Conservation (phyloP, 2,797 vertebrate genomes). For the Hippocampus kuda region DNA sequence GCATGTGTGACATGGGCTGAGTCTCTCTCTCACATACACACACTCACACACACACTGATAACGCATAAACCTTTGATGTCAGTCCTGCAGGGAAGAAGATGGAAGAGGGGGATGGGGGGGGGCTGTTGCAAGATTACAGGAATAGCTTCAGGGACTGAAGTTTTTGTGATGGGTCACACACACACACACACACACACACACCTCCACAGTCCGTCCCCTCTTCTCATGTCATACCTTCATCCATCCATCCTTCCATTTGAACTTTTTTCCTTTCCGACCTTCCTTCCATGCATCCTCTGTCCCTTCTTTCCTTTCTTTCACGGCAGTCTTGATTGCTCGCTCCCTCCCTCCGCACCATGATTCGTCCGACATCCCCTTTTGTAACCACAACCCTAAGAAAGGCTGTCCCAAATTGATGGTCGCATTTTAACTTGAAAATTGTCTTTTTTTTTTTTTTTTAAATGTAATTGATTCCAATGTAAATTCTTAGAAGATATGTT, state of each 20-base stretch:
- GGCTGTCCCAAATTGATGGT: too few relatives aligned
- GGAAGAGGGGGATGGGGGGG: slow-evolving; percentile 33
- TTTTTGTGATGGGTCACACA: slow-evolving; percentile 22
- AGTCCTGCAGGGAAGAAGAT: slow-evolving; percentile 40
- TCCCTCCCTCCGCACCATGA: too few relatives aligned
- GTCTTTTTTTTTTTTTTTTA: not conserved
- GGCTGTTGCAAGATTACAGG: slow-evolving; percentile 42
- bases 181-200: slow-evolving; percentile 13
- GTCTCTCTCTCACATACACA: slow-evolving; percentile 10
- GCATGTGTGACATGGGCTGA: too few relatives aligned
- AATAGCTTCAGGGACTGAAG: slow-evolving; percentile 39
- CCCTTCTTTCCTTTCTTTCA: not conserved
- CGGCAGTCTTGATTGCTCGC: too few relatives aligned
- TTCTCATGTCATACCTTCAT: too few relatives aligned
- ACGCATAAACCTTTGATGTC: slow-evolving; percentile 41
- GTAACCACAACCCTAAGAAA: too few relatives aligned
- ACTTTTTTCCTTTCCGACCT: too few relatives aligned
- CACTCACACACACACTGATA: slow-evolving; percentile 38
- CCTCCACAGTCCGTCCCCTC: too few relatives aligned
- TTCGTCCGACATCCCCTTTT: too few relatives aligned
- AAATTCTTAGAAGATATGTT: not conserved
- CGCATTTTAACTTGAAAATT: too few relatives aligned
- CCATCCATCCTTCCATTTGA: not conserved
- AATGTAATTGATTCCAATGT: not conserved
- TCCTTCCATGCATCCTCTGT: too few relatives aligned